Conservation (phyloP, 2,888 invertebrate genomes). For the Apoda limacodes region DNA sequence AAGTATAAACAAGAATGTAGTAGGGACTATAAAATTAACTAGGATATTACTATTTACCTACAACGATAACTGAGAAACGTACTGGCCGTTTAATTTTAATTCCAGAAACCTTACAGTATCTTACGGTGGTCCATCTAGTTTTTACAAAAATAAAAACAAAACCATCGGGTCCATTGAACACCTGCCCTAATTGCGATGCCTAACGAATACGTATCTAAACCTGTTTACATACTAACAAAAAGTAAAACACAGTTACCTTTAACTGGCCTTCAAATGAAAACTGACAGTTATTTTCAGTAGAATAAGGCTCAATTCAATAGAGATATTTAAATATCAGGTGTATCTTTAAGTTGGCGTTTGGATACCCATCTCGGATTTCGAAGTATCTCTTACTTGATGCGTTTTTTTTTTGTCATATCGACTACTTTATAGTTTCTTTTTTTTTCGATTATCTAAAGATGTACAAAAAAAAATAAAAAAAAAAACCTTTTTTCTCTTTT, state of each 20-base stretch:
- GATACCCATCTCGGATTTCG: slow-evolving; percentile 29
- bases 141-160: slow-evolving; percentile 28
- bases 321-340: background rate
- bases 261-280: background rate
- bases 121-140: no score
- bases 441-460: no score
- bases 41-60: no score
- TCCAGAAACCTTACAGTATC: no score
- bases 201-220: slow-evolving; percentile 35
- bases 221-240: slow-evolving; percentile 35
- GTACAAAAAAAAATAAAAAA: no score
- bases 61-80: no score
- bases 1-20: no score
- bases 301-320: slow-evolving; percentile 23
- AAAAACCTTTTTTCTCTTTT: no score
- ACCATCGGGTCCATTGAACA: slow-evolving; percentile 44
- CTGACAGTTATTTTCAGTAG: slow-evolving; percentile 3
- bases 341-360: slow-evolving; percentile 18
- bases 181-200: slow-evolving; percentile 55
- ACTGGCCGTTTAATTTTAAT: no score
- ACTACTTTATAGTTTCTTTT: slow-evolving; percentile 54
- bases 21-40: no score
- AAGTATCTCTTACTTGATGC: no score
- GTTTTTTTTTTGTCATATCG: slow-evolving; percentile 34
- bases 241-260: slow-evolving; percentile 20